These are phyloP conservation scores for Genyomyrus donnyi DNA, from an alignment of 2,113 vertebrate species.

Conservation along the genomic window DNA sequence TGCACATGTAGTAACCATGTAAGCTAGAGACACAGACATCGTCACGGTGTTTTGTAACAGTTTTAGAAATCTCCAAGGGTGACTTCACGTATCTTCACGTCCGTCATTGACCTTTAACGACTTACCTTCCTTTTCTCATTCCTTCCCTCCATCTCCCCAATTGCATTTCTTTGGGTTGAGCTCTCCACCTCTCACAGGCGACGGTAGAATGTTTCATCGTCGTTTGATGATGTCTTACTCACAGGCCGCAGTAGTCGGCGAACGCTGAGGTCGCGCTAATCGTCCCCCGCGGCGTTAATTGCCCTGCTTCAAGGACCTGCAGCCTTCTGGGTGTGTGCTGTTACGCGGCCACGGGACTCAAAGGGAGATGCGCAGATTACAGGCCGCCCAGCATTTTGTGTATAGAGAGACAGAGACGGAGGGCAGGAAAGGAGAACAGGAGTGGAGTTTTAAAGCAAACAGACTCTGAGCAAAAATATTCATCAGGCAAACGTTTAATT, in stretches of 20 bases:
- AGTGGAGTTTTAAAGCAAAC: neutral
- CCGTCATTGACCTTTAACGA: neutral
- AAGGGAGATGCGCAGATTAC: conserved; percentile 57
- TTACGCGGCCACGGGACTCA: conserved; percentile 1
- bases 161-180: neutral
- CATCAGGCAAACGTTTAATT: neutral
- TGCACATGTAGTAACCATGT: neutral
- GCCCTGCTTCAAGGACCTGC: conserved; percentile 35
- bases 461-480: neutral
- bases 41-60: neutral
- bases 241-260: neutral
- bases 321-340: neutral
- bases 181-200: neutral
- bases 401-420: conserved; percentile 41
- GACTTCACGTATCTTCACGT: neutral
- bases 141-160: neutral
- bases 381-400: conserved; percentile 50
- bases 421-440: neutral
- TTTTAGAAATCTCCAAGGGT: neutral
- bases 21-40: neutral
- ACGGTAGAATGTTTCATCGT: conserved; percentile 10
- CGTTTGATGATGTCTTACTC: conserved; percentile 25
- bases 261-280: conserved; percentile 24
- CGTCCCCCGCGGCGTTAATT: conserved; percentile 57
- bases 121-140: neutral